Conservation (phyloP, 1,140 invertebrate species). For the Zaprionus lachaisei region DNA sequence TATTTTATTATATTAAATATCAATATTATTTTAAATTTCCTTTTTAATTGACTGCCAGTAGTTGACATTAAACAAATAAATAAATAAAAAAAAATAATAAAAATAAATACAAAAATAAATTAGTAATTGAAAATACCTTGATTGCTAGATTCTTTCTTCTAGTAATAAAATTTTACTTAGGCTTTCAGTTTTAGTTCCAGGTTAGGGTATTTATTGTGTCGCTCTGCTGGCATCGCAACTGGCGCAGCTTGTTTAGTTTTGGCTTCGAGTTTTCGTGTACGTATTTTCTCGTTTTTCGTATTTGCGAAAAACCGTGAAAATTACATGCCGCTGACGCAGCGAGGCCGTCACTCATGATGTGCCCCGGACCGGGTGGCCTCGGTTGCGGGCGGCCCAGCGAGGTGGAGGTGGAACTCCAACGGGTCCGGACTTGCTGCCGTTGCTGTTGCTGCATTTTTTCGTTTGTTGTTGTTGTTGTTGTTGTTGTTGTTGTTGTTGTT, state of each 20-base stretch:
- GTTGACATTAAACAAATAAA: no score
- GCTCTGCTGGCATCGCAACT: not conserved
- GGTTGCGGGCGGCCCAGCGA: slow-evolving; percentile 1
- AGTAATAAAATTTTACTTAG: no score
- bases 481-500: not conserved
- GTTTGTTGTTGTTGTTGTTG: not conserved
- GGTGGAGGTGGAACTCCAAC: not conserved
- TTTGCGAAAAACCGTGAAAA: slow-evolving; percentile 77
- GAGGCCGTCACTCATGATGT: slow-evolving; percentile 72
- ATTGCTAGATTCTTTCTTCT: no score
- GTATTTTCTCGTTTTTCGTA: slow-evolving; percentile 71
- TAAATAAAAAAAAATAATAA: no score
- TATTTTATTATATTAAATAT: no score
- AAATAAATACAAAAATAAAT: no score
- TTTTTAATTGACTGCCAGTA: no score
- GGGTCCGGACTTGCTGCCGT: not conserved
- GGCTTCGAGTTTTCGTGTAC: slow-evolving; percentile 57
- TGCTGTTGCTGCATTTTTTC: not conserved
- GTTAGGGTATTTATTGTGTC: slow-evolving; percentile 11
- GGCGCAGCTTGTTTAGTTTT: slow-evolving; percentile 38
- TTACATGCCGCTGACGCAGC: slow-evolving; percentile 78
- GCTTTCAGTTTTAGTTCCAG: no score
- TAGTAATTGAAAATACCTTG: no score
- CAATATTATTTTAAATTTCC: no score
- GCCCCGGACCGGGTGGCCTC: not conserved